These are phyloP conservation scores for Tiphia femorata DNA, from an alignment of 2,888 invertebrate species.

Conservation along the genomic window DNA sequence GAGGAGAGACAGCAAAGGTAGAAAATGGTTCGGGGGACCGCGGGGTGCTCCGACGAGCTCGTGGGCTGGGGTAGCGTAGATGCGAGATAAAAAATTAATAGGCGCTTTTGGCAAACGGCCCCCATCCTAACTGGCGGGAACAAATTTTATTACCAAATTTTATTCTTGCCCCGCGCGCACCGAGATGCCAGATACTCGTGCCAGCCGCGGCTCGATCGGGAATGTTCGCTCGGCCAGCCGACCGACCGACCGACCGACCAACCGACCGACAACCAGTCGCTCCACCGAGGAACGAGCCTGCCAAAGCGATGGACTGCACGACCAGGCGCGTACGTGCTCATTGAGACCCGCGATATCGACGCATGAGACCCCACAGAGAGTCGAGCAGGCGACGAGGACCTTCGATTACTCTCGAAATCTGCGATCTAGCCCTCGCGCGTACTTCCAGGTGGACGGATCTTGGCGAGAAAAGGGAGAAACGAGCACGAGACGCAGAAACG, in stretches of 20 bases:
- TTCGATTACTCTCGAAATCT: too few relatives aligned
- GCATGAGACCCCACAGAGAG: too few relatives aligned
- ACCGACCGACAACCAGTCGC: too few relatives aligned
- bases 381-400: too few relatives aligned
- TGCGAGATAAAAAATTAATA: conserved; percentile 68
- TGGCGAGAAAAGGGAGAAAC: background rate
- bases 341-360: too few relatives aligned
- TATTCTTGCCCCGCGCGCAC: conserved; percentile 49
- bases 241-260: too few relatives aligned
- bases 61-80: conserved; percentile 46
- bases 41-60: too few relatives aligned
- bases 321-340: too few relatives aligned
- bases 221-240: background rate
- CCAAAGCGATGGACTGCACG: too few relatives aligned
- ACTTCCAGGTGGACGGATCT: background rate
- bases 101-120: conserved; percentile 63
- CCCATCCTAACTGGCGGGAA: conserved; percentile 63
- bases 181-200: conserved; percentile 52
- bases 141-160: conserved; percentile 68
- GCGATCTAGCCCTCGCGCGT: too few relatives aligned
- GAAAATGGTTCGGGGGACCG: too few relatives aligned
- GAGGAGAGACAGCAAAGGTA: conserved; percentile 30
- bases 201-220: conserved; percentile 17
- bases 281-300: too few relatives aligned
- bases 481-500: background rate